phyloP scores from a whole-genome alignment of 2,113 vertebrate genomes.

The Danionella cerebrum region DNA sequence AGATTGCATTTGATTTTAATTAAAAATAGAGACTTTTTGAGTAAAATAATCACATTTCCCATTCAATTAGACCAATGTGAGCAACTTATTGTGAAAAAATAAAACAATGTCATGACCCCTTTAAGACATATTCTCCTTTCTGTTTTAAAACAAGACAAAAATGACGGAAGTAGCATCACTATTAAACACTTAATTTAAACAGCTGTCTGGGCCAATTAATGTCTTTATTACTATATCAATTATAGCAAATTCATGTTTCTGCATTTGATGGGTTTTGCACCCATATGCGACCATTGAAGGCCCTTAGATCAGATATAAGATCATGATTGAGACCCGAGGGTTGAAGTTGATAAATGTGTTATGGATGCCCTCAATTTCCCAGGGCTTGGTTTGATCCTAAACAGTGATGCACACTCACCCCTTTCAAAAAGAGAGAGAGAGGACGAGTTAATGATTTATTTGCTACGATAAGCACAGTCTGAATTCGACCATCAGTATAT shows the following conservation, averaged over 20 bases:
- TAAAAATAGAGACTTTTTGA: too few species aligned
- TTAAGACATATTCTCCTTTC: background rate
- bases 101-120: too few species aligned
- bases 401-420: background rate
- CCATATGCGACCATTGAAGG: too few species aligned
- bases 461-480: background rate
- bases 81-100: too few species aligned
- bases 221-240: conserved; percentile 27
- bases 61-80: too few species aligned
- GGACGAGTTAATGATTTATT: too few species aligned
- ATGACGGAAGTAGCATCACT: background rate
- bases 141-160: background rate
- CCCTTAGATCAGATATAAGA: conserved; percentile 18
- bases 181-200: conserved; percentile 20
- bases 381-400: conserved; percentile 16
- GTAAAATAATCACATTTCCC: too few species aligned
- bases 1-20: too few species aligned
- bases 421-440: background rate
- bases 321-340: conserved; percentile 20
- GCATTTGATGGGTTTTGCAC: too few species aligned
- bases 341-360: conserved; percentile 36
- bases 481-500: conserved; percentile 6
- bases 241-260: background rate
- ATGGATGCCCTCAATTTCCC: conserved; percentile 25
- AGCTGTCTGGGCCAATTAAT: conserved; percentile 23